A percentile compares a stretch with the other conserved stretches of the same genome.
Evolutionary conservation across 64 coral and sea anemone species (phyloP).

Genomic region (Astreopora myriophthalma): DNA sequence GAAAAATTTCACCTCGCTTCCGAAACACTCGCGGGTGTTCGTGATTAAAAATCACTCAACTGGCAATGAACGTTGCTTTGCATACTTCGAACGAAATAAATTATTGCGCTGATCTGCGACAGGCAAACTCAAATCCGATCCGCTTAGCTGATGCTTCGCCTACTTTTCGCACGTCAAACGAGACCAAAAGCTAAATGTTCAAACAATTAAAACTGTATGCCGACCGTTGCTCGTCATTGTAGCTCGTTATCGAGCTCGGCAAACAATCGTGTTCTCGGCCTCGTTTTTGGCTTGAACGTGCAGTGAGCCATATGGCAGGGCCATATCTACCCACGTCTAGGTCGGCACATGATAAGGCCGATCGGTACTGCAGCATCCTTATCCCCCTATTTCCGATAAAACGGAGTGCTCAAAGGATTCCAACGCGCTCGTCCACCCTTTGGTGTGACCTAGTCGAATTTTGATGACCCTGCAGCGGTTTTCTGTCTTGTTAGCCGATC

Average conservation of each 20-base stretch:
- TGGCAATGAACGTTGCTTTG: neutral
- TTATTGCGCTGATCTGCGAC: neutral
- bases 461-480: neutral
- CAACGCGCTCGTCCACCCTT: neutral
- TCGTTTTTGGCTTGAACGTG: neutral
- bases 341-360: neutral
- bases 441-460: neutral
- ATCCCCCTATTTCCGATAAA: neutral
- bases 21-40: neutral
- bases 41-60: neutral
- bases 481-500: neutral
- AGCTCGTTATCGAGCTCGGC: neutral
- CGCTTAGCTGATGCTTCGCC: neutral
- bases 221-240: neutral
- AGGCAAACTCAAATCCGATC: neutral
- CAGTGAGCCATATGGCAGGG: neutral
- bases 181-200: neutral
- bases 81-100: neutral
- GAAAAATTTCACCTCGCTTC: neutral
- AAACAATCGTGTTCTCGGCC: neutral
- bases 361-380: neutral
- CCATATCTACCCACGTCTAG: neutral
- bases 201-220: neutral
- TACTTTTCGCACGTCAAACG: no score
- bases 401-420: neutral